Base-by-base conservation (phyloP, 1,140 invertebrate species). In the Pseudomyrmex gracilis region DNA sequence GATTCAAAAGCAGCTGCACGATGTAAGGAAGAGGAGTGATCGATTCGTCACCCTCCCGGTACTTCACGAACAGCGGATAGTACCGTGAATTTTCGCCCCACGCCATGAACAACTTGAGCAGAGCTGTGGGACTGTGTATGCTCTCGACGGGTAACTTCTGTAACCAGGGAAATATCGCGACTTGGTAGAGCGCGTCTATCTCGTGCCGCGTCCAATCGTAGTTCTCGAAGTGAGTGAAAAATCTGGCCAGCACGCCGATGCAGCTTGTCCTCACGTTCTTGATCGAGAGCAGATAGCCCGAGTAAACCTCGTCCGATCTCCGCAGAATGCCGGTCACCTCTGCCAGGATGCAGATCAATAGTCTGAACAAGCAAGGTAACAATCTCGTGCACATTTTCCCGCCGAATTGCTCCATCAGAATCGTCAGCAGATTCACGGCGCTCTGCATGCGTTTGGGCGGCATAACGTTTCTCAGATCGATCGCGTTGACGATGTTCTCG, bases 331-430 rank as follows among this genome's bases (percentile, higher is more conserved):
- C 94, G 58, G 95, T 95, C 12, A 96, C 91, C 45, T 96, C 95
- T 2, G 96, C 95, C 34, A 96, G 95, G 58, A 98, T 95, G 53
- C 96, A 96, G 4, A 98, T 90, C 8, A 98, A 92, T 43, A 98
- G 94, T 84, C 97, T 96, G 0, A 98, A 89, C 10, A 99, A 92
- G 67, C 96, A 96, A 0, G 95, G 95, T n/a, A 98, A 92, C 43
- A 98, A 94, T 63, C 95, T 91, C 1, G 95, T 93, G 51, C 95
- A 95, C 93, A 98, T 96, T 66, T 97, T 95, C 13, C 97, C 97
- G 0, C 97, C 97, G 90, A 98, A 97, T 92, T 98, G 97, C 92
- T 98, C 96, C n/a, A 98, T 95, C 22, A 98, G 96, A 17, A 97
- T 95, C 57, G 96, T 96, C 57, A 98, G 94, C 5, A 98, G 94